Base-by-base conservation (phyloP, 2,113 vertebrate genomes). In the Nothobranchius kuhntae region DNA sequence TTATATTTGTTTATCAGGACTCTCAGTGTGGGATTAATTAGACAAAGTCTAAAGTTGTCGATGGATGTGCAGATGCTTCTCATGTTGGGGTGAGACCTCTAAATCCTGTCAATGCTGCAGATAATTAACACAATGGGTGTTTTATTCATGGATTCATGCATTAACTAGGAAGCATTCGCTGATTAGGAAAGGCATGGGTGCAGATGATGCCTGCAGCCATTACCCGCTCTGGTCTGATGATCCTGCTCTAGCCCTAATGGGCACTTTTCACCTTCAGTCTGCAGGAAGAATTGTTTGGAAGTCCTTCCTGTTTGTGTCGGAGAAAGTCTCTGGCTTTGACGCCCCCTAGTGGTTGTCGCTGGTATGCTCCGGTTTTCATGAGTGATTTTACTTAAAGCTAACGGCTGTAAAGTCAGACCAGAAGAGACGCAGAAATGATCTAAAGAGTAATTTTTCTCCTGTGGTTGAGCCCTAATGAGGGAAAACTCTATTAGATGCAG, bases 21-120 rank as follows among this genome's bases (percentile, higher is more conserved):
- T 55, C 53, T 75, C 68, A 52, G 68, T 59, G 71, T 69, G 71
- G 56, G 75, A 67, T 66, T 76, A 53, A 76, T 73, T 73, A 65
- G 13, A 44, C 13, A 53, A 64, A 68, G 50, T n/a, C 24, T 66
- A 75, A 61, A 12, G 48, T 12, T 47, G 65, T 42, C 73, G 64
- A 85, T 73, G 53, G 71, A 56, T 14, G 66, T 65, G 56, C 8
- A 68, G 62, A 54, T 54, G 26, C 59, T 53, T 60, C n/a, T 42
- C 71, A 52, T 63, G 64, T 66, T 66, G 56, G 35, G 58, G 48
- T 62, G 35, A 56, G 61, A 59, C 58, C 44, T 42, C 30, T 72
- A 53, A 60, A 81, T 75, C 53, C 12, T 14, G 21, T 47, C 44
- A 40, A 2, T 40, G 51, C 71, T 30, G 55, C 47, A n/a, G 38